Percentiles rank a stretch among this genome's conserved stretches.
Conservation (phyloP, 1,140 invertebrate species). For the Diabrotica undecimpunctata region DNA sequence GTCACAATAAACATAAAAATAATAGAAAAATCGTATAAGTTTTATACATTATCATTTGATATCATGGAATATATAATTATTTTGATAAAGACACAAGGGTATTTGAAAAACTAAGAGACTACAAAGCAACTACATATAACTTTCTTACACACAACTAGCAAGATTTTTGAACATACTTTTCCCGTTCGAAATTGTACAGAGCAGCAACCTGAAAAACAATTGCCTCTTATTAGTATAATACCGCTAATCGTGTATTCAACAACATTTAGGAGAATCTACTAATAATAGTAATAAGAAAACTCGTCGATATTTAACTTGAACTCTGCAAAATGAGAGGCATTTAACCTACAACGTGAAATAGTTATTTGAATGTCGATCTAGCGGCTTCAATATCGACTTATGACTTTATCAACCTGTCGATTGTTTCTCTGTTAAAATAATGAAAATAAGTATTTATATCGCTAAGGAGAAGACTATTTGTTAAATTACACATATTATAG, state of each 20-base stretch:
- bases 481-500: too few relatives aligned
- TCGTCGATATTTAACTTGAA: conserved; percentile 8
- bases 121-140: too few relatives aligned
- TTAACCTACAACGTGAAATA: too few relatives aligned
- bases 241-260: conserved; percentile 14
- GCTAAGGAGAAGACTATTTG: too few relatives aligned
- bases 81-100: neutral
- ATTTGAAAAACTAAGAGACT: neutral
- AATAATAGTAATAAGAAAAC: conserved; percentile 13
- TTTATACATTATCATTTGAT: neutral
- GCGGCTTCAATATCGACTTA: too few relatives aligned
- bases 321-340: neutral
- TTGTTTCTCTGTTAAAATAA: too few relatives aligned
- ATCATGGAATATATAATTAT: neutral
- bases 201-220: conserved; percentile 4
- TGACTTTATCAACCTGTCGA: too few relatives aligned
- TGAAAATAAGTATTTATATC: too few relatives aligned
- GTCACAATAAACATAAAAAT: too few relatives aligned
- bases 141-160: neutral
- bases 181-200: neutral
- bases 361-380: too few relatives aligned
- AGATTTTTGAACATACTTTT: conserved; percentile 17
- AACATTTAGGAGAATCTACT: conserved; percentile 10
- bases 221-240: conserved; percentile 13
- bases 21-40: too few relatives aligned